Percentiles rank a stretch among this genome's conserved stretches.
Conservation (phyloP, 2,797 vertebrate species). For the Parauchenoglanis ngamensis region DNA sequence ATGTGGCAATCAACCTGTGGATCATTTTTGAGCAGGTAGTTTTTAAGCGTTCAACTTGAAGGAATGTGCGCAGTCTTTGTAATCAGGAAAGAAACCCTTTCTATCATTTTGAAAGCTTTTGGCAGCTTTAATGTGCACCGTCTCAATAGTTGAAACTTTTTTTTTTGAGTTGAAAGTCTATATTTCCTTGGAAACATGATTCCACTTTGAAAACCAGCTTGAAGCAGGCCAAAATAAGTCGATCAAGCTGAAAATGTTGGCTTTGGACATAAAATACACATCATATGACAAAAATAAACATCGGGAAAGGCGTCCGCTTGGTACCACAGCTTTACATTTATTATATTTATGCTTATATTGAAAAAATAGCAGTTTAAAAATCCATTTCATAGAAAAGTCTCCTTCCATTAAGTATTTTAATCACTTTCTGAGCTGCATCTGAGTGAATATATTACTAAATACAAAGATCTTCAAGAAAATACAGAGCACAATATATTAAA, state of each 20-base stretch:
- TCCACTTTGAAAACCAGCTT: background rate
- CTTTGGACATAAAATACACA: background rate
- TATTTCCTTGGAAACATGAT: background rate
- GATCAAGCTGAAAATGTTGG: background rate
- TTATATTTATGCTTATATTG: conserved; percentile 73
- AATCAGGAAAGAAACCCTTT: background rate
- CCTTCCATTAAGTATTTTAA: conserved; percentile 57
- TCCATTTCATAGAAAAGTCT: conserved; percentile 65
- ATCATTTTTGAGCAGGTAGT: background rate
- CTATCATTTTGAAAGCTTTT: background rate
- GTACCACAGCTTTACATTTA: conserved; percentile 73
- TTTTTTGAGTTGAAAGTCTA: background rate
- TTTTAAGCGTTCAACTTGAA: background rate
- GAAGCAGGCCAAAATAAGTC: background rate
- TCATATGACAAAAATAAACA: background rate
- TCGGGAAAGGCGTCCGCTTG: conserved; percentile 1
- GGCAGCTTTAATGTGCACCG: background rate
- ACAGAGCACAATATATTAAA: conserved; percentile 79
- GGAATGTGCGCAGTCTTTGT: background rate
- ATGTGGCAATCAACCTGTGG: too few relatives aligned
- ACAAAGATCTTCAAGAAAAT: conserved; percentile 69
- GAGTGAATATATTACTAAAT: conserved; percentile 85
- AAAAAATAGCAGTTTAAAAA: conserved; percentile 69
- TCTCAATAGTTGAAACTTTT: background rate
- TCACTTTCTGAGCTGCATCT: conserved; percentile 74